Base-by-base conservation (phyloP, 2,797 vertebrate species). In the Lophius americanus region DNA sequence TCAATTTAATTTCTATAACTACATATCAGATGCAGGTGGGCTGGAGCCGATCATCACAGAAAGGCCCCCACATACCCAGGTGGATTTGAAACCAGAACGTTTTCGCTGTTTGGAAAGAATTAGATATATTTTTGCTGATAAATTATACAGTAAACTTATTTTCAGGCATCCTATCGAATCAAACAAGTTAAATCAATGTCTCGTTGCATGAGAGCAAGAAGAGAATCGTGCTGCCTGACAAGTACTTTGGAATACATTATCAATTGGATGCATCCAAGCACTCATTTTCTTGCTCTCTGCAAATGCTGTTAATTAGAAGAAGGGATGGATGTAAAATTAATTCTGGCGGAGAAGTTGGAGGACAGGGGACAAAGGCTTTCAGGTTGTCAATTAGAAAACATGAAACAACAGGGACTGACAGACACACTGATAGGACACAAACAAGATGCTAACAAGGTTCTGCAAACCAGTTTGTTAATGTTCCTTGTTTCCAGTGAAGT, bases 311-410 rank as follows among this genome's bases (percentile, higher is more conserved):
- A 92, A 92, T 92, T 92, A 86, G 84, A 76, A 76, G 73, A 83
- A 76, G 85, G 83, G 81, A 88, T 79, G 79, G 84, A 76, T 88
- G 79, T 78, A 87, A 92, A 88, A 91, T 92, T 91, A 88, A 90
- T 86, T 82, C 83, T 59, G 53, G 64, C 76, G 80, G 75, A 80
- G 72, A 58, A 79, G 88, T 80, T 85, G 79, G 64, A 73, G 68
- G 70, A 74, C 6, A 38, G 74, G 76, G 80, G 75, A 74, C 72
- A 79, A 66, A 62, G 68, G 83, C 81, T 82, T 90, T 86, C 82
- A 84, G 83, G 84, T 80, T 87, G 84, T 90, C 90, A 91, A 86
- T 89, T 87, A 87, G 73, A 86, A 23, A 76, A 70, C 78, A 71
- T 3, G 56, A 84, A 85, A 78, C 64, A 89, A 85, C 73, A 79